phyloP scores from a whole-genome alignment of 1,140 invertebrate species.

The Dufourea novaeangliae region DNA sequence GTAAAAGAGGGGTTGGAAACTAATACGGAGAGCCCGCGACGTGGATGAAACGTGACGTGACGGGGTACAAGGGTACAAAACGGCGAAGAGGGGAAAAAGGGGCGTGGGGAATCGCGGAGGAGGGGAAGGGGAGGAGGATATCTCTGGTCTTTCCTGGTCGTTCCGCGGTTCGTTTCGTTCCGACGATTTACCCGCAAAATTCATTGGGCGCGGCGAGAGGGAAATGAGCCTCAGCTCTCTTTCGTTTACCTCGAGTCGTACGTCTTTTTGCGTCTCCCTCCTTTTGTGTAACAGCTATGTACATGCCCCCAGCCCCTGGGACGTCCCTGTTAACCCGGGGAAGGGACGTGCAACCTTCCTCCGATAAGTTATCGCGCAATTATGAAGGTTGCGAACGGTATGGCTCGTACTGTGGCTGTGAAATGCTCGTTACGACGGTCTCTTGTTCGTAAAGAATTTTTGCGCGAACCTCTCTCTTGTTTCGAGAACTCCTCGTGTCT shows the following conservation, averaged over 20 bases:
- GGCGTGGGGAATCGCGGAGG: not conserved
- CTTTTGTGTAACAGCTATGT: constrained; percentile 25
- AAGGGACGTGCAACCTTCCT: not conserved
- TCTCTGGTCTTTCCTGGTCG: constrained; percentile 13
- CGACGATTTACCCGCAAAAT: constrained; percentile 58
- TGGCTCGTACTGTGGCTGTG: not conserved
- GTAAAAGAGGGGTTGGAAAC: constrained; percentile 27
- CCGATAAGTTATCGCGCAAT: constrained; percentile 48
- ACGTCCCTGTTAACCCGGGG: constrained; percentile 21
- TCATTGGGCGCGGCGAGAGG: constrained; percentile 51
- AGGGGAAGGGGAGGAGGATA: not conserved
- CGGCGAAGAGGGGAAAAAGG: not conserved
- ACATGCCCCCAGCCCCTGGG: too few species aligned
- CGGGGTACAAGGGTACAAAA: not conserved
- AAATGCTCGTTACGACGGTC: not conserved
- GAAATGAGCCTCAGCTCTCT: constrained; percentile 56
- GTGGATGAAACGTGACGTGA: not conserved
- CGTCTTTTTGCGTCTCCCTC: constrained; percentile 36
- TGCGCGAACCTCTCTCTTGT: not conserved
- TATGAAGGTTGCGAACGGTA: constrained; percentile 19
- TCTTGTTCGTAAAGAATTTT: not conserved
- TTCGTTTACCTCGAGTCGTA: constrained; percentile 47
- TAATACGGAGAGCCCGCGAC: not conserved
- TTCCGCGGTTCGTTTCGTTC: constrained; percentile 42
- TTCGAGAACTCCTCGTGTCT: not conserved